phyloP scores from a whole-genome alignment of 2,113 vertebrate species.

The Aegithalos caudatus region DNA sequence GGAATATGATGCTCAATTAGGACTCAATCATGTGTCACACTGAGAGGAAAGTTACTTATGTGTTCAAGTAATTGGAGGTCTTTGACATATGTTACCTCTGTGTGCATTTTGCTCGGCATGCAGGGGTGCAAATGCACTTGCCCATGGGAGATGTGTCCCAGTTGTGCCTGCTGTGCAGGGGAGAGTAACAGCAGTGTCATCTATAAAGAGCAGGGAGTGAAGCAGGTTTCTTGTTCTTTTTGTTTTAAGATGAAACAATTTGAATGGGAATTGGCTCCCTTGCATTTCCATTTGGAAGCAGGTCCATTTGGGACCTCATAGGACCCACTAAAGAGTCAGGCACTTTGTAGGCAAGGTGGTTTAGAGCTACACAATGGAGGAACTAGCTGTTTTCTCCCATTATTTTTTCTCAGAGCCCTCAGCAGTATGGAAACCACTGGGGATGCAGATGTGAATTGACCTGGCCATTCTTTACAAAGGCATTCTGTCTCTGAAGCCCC shows the following conservation, averaged over 20 bases:
- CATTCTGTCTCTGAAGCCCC: not conserved
- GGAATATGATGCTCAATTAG: conserved; percentile 47
- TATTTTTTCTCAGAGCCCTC: not conserved
- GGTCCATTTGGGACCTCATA: not conserved
- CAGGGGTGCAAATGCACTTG: not conserved
- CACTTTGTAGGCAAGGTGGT: accelerated
- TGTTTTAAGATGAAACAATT: not conserved
- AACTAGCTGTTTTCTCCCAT: not conserved
- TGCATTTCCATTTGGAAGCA: not conserved
- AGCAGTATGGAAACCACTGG: not conserved
- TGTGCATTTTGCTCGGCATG: not conserved
- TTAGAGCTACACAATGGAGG: not conserved
- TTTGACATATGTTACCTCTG: not conserved
- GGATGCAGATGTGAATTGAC: not conserved
- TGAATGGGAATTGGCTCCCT: not conserved
- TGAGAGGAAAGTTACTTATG: not conserved
- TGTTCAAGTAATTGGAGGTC: not conserved
- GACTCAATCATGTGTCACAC: not conserved
- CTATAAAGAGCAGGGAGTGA: not conserved
- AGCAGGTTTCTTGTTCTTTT: not conserved
- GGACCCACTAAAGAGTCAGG: not conserved
- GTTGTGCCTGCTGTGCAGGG: not conserved
- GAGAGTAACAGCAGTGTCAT: not conserved
- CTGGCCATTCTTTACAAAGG: not conserved
- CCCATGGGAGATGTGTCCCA: not conserved